Conservation (phyloP, 2,888 invertebrate species). For the Epistrophe grossulariae region DNA sequence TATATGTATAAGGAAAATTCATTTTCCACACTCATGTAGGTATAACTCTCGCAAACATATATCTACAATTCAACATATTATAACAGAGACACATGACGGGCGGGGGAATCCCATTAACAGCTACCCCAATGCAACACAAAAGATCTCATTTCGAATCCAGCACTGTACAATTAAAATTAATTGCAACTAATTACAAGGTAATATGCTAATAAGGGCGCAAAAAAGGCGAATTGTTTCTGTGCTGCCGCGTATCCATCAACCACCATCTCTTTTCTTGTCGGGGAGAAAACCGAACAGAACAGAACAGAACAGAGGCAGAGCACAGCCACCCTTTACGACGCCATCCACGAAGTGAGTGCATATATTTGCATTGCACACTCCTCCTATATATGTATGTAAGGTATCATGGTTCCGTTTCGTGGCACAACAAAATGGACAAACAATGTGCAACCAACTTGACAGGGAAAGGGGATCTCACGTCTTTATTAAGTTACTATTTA, state of each 20-base stretch:
- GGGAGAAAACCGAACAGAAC: not conserved
- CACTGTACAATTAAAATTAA: conserved; percentile 80
- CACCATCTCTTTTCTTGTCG: not conserved
- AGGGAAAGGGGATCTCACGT: conserved; percentile 26
- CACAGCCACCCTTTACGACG: conserved; percentile 46
- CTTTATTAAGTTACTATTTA: conserved; percentile 23
- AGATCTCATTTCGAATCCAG: conserved; percentile 64
- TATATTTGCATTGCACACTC: conserved; percentile 66
- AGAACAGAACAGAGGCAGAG: not conserved
- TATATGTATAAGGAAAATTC: not conserved
- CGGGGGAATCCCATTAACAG: conserved; percentile 1
- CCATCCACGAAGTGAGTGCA: not conserved
- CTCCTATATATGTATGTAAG: conserved; percentile 27
- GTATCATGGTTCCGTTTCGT: conserved; percentile 69
- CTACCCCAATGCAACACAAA: conserved; percentile 38
- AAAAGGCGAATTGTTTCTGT: conserved; percentile 64
- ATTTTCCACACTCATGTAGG: not conserved
- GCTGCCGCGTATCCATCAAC: conserved; percentile 69
- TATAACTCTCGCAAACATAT: not conserved
- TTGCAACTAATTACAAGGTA: conserved; percentile 80
- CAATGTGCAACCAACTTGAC: conserved; percentile 63
- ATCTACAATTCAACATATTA: conserved; percentile 24
- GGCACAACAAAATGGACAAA: conserved; percentile 75
- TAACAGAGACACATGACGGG: conserved; percentile 30
- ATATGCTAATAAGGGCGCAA: conserved; percentile 79